Evolutionary conservation across 2,888 invertebrate genomes (phyloP).

Genomic region (Hydrotaea cyrtoneurina): DNA sequence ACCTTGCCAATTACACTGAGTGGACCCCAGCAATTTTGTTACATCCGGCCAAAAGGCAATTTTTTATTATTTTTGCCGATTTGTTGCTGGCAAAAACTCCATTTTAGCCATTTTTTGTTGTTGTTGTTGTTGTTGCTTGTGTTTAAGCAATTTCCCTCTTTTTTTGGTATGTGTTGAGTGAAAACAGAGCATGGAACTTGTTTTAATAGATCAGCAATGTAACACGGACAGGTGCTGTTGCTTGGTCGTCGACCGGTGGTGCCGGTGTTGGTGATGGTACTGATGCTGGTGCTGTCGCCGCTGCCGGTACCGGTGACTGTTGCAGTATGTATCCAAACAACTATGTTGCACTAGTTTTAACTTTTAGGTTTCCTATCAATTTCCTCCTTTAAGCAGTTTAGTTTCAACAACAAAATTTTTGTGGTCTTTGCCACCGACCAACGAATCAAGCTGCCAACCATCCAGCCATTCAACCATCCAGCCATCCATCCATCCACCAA

Average conservation of each 20-base stretch:
- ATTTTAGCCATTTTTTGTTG: constrained; percentile 31
- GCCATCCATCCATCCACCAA: constrained; percentile 57
- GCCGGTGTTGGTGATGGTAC: constrained; percentile 6
- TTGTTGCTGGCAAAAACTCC: constrained; percentile 56
- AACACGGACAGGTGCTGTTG: constrained; percentile 61
- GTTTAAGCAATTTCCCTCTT: constrained; percentile 59
- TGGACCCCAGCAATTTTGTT: constrained; percentile 79
- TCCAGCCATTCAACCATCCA: constrained; percentile 28
- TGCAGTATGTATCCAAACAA: constrained; percentile 30
- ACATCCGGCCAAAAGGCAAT: constrained; percentile 76
- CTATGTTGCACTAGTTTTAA: constrained; percentile 59
- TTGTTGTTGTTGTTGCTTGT: not conserved
- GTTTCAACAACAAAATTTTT: constrained; percentile 64
- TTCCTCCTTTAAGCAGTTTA: constrained; percentile 66
- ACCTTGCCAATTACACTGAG: constrained; percentile 76
- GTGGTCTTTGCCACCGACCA: constrained; percentile 52
- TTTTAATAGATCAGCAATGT: constrained; percentile 62
- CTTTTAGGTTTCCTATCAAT: constrained; percentile 66
- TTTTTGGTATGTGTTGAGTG: constrained; percentile 47
- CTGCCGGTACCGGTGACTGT: constrained; percentile 10
- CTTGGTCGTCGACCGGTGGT: constrained; percentile 38
- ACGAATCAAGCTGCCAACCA: constrained; percentile 33
- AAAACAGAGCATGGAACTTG: constrained; percentile 57
- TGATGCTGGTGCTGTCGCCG: constrained; percentile 24
- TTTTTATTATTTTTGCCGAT: constrained; percentile 65